Percentiles rank a stretch among this genome's conserved stretches.
Evolutionary conservation across 2,113 vertebrate species (phyloP).

Genomic region (Maccullochella peelii): DNA sequence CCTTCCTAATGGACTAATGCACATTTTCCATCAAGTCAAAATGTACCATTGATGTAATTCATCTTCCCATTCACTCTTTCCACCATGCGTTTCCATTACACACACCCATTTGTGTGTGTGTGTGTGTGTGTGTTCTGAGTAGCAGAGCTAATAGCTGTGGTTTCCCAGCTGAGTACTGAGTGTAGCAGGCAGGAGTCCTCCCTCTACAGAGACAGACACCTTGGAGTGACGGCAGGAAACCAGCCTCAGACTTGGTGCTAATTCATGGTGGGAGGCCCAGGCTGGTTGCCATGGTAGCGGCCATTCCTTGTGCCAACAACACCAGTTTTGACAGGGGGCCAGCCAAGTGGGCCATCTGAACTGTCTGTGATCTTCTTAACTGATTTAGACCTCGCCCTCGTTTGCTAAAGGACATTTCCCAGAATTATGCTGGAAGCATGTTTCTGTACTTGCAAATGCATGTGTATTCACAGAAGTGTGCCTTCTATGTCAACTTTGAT

Average conservation of each 20-base stretch:
- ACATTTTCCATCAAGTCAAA: constrained; percentile 48
- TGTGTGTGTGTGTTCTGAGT: constrained; percentile 1
- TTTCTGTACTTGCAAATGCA: not conserved
- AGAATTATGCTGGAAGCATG: not conserved
- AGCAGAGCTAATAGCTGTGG: constrained; percentile 49
- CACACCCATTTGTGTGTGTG: constrained; percentile 32
- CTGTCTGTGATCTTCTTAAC: constrained; percentile 60
- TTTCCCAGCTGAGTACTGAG: constrained; percentile 50
- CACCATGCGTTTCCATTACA: constrained; percentile 56
- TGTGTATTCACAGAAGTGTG: not conserved
- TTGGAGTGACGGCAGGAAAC: constrained; percentile 70
- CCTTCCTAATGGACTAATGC: constrained; percentile 46
- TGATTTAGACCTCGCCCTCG: constrained; percentile 39
- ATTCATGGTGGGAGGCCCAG: constrained; percentile 49
- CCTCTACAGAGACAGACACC: constrained; percentile 36
- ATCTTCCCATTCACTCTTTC: constrained; percentile 50
- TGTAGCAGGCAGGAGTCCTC: constrained; percentile 6
- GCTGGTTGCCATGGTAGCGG: constrained; percentile 47
- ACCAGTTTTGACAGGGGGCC: constrained; percentile 12
- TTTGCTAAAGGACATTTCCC: constrained; percentile 30
- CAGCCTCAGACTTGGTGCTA: constrained; percentile 53
- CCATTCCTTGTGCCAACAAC: constrained; percentile 35
- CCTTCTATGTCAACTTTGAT: not conserved
- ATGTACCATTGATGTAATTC: constrained; percentile 36
- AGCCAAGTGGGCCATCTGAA: constrained; percentile 56